Conservation (phyloP, 2,888 invertebrate genomes). For the Agonopterix arenella region DNA sequence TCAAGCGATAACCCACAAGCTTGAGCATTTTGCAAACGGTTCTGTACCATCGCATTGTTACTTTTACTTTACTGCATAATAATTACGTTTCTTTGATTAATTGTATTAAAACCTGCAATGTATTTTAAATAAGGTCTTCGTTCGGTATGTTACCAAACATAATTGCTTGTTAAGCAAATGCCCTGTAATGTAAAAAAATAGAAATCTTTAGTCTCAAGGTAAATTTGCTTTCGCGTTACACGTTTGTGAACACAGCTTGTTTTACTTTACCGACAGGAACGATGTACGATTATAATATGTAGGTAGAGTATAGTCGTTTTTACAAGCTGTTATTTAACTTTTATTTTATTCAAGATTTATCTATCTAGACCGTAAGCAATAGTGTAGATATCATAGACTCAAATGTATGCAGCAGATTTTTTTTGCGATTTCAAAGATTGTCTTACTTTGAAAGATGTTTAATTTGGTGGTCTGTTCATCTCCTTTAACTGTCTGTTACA, state of each 20-base stretch:
- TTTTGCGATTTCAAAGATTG: too few relatives aligned
- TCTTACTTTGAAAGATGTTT: too few relatives aligned
- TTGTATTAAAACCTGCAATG: conserved; percentile 29
- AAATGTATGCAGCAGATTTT: too few relatives aligned
- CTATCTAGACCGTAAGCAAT: too few relatives aligned
- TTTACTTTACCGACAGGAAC: too few relatives aligned
- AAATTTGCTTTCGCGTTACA: conserved; percentile 44
- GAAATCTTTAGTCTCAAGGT: conserved; percentile 62
- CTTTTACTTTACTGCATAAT: conserved; percentile 26
- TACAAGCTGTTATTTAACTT: too few relatives aligned
- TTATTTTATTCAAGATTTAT: too few relatives aligned
- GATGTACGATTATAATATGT: too few relatives aligned
- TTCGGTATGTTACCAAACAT: conserved; percentile 19
- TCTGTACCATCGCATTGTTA: conserved; percentile 31
- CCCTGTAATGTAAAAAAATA: conserved; percentile 49
- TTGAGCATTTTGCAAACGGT: conserved; percentile 30
- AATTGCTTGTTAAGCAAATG: conserved; percentile 48
- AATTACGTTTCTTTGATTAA: conserved; percentile 33
- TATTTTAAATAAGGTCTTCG: conserved; percentile 24
- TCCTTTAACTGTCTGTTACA: too few relatives aligned
- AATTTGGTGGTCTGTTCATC: too few relatives aligned
- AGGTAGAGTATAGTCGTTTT: too few relatives aligned
- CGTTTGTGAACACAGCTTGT: conserved; percentile 45
- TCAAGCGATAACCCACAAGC: conserved; percentile 44
- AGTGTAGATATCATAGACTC: too few relatives aligned